Base-by-base conservation (phyloP, 2,113 vertebrate genomes). In the Ailuropoda melanoleuca region DNA sequence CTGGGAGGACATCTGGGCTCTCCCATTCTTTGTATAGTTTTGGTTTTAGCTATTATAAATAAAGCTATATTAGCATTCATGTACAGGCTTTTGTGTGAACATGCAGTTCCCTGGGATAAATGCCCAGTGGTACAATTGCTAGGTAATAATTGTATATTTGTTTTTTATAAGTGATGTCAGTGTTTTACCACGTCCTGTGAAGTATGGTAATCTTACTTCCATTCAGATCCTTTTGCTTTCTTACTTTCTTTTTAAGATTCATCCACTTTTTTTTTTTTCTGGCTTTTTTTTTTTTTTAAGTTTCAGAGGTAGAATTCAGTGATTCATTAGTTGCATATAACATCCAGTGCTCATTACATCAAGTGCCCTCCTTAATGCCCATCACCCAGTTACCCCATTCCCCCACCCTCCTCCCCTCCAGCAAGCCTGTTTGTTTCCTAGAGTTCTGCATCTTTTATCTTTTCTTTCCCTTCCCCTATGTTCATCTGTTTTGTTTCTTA, bases 31-130 rank as follows among this genome's bases (percentile, higher is more conserved):
- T 46, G 72, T 48, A 29, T 75, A 75, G 72, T 75, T 75, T 46
- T 29, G 14, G 2, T 93, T 86, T 75, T 50, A 21, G 15, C 12
- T 66, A 0, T 90, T 86, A 62, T 5, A 18, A 74, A 31, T 90
- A 89, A 94, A 95, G 48, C 48, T 92, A 26, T 90, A 0, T 55
- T 62, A 93, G 78, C 14, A 78, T 78, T 66, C 29, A 56, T 64
- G 8, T 87, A 23, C 34, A 83, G 18, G 13, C 58, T 95, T 96
- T 96, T 82, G 31, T 94, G 60, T 82, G 70, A 90, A 78, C 29
- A 11, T 84, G 1, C 11, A 81, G 13, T 70, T 93, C 48, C 86
- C 48, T 75, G 37, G 31, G 12, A 93, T 93, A 66, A 95, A 86
- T 81, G 8, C 11, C 8, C 62, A 43, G 31, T 50, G 78, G 43